Evolutionary conservation across 2,797 vertebrate species (phyloP), one percentile per base, ranked within the genome.

Genomic region (Hylomyscus alleni): DNA sequence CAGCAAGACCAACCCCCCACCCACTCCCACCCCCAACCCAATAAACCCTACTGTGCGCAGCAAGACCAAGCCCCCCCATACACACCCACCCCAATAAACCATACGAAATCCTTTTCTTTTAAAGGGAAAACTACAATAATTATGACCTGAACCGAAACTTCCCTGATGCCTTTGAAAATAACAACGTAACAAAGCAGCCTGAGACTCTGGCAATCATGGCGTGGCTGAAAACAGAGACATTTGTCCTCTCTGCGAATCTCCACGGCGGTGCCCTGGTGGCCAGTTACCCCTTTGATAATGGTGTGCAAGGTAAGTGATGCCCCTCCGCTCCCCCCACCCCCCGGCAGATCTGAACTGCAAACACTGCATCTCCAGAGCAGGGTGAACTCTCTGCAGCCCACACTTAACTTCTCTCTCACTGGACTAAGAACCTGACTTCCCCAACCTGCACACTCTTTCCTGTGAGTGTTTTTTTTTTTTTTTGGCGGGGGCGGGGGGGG

Each of bases 111-210:
- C 62, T 96, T 97, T 97, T 94, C 67, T 98, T 95, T 97, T 97
- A 81, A 98, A 99, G 99, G 98, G 98, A 98, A 95, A 99, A 99
- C 92, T 90, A 91, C 76, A 99, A 99, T 0, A 97, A 98, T 11
- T 85, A 99, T 54, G 99, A 99, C 93, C 98, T 99, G 97, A 99
- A 99, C 98, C 99, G 99, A 95, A 99, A 99, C 98, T 99, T 99
- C 95, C 99, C 99, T 0, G 99, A 99, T 95, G 98, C 97, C 2
- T 99, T 99, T 87, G 54, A 98, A 34, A 62, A 8, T 13, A 99
- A 98, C 91, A 97, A 81, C 0, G 93, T 44, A 4, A 47, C 9
- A 1, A 97, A 98, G 76, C 99, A 99, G 97, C 98, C 99, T 0
- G 99, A 99, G 98, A 99, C 99, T 13, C 94, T 3, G 75, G 99